Base-by-base conservation (phyloP, 2,113 vertebrate species). In the Thryonomys swinderianus region DNA sequence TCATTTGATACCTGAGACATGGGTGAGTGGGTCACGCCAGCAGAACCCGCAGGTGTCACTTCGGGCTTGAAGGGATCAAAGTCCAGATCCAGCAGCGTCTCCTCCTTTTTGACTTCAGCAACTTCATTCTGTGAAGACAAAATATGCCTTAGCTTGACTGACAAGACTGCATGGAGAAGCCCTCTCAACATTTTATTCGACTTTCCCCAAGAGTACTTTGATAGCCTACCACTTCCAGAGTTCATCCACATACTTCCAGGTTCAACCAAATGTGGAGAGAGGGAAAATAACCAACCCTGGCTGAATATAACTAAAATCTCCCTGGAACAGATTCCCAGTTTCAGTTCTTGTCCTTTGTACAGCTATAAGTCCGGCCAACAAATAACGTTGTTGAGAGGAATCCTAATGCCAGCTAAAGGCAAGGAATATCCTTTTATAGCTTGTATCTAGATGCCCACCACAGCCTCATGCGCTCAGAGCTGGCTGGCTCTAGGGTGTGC, bases 11-110 rank as follows among this genome's bases (percentile, higher is more conserved):
- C 98, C 99, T 99, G 99, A 92, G 98, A 99, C 96, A 98, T 98
- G 66, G 98, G 98, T 25, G 98, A 99, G 81, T 98, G 99, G 66
- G 96, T 93, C 81, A 93, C 87, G 45, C 98, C 98, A 42, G 96
- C 97, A 86, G 98, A 97, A 85, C 98, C 98, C 18, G 96, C 93
- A 69, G 98, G 83, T 80, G 97, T 97, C 73, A 74, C 95, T 89
- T 99, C 99, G 30, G 99, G 99, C 87, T 99, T 99, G 98, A 99
- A 99, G 87, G 99, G 99, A 97, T 99, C 99, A 0, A 99, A 99
- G 98, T 99, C 99, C 96, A 99, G 84, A 97, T 99, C 99, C 81
- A 99, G 98, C 64, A 99, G 98, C 82, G 99, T 99, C 93, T 99
- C 99, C 80, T 98, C 99, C 94, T 99, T 98, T 96, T 98, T 98